A percentile compares a stretch with the other conserved stretches of the same genome.
phyloP scores from a whole-genome alignment of 30 jellyfish, hydroid and myxozoan species.

The Nemopilema nomurai region DNA sequence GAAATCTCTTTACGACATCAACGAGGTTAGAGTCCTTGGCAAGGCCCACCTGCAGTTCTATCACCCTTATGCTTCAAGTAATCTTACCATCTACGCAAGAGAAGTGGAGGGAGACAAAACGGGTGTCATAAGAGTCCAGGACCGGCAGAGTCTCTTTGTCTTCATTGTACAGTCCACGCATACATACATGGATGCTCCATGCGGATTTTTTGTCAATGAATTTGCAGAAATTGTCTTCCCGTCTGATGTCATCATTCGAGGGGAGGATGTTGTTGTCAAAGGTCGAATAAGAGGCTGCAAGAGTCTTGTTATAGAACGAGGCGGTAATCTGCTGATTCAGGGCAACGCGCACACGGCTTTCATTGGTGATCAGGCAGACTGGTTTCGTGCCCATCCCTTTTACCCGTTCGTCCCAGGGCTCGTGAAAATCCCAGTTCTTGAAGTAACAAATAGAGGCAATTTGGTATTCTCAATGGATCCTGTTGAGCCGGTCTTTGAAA shows the following conservation, averaged over 20 bases:
- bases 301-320: constrained; percentile 46
- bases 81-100: constrained; percentile 54
- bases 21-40: constrained; percentile 49
- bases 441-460: constrained; percentile 42
- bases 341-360: constrained; percentile 57
- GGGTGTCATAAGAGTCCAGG: constrained; percentile 53
- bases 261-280: constrained; percentile 54
- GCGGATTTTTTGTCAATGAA: constrained; percentile 60
- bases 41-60: constrained; percentile 57
- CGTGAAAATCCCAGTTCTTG: constrained; percentile 12
- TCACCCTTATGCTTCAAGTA: constrained; percentile 38
- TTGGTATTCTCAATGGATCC: constrained; percentile 40
- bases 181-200: constrained; percentile 74
- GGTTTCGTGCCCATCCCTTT: constrained; percentile 58
- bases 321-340: constrained; percentile 43
- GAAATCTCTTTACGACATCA: constrained; percentile 40
- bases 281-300: constrained; percentile 62
- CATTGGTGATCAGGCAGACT: constrained; percentile 54
- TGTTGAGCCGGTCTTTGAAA: constrained; percentile 25
- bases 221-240: constrained; percentile 64
- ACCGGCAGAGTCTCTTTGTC: constrained; percentile 57
- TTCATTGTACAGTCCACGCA: constrained; percentile 69
- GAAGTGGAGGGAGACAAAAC: constrained; percentile 71
- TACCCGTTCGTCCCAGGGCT: constrained; percentile 56
- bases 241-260: constrained; percentile 64